Conservation (phyloP, 1,140 invertebrate species). For the Listronotus oregonensis region DNA sequence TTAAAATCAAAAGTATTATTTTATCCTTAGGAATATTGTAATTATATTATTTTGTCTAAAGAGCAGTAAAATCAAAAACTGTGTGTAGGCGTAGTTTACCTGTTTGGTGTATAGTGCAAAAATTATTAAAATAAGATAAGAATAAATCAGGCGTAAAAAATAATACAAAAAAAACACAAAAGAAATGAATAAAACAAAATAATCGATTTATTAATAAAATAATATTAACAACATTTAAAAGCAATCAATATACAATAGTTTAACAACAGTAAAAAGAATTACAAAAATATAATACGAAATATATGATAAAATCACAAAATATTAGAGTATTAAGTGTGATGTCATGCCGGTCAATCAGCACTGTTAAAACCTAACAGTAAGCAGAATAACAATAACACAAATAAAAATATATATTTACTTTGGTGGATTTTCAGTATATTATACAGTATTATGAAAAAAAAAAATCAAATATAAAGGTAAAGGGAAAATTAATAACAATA, state of each 20-base stretch:
- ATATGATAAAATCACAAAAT: slow-evolving; percentile 7
- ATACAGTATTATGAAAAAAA: too few relatives aligned
- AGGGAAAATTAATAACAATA: too few relatives aligned
- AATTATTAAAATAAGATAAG: too few relatives aligned
- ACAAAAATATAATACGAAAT: slow-evolving; percentile 21
- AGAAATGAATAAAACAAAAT: slow-evolving; percentile 10
- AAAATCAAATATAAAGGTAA: too few relatives aligned
- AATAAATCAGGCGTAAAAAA: background rate
- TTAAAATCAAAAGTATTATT: slow-evolving; percentile 12
- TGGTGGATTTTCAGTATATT: too few relatives aligned
- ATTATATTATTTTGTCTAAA: too few relatives aligned
- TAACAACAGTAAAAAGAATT: slow-evolving; percentile 23
- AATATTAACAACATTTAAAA: slow-evolving; percentile 28
- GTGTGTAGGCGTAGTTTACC: too few relatives aligned
- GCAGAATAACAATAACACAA: too few relatives aligned
- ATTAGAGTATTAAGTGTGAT: slow-evolving; percentile 2
- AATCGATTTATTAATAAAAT: slow-evolving; percentile 24
- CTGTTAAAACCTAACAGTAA: too few relatives aligned
- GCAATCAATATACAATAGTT: slow-evolving; percentile 9
- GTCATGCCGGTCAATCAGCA: background rate
- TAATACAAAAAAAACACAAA: slow-evolving; percentile 9
- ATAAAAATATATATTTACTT: too few relatives aligned
- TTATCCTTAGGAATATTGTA: too few relatives aligned
- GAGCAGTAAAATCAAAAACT: background rate
- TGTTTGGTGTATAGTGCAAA: too few relatives aligned